Conservation (phyloP, 2,797 vertebrate species). For the Limosa lapponica region DNA sequence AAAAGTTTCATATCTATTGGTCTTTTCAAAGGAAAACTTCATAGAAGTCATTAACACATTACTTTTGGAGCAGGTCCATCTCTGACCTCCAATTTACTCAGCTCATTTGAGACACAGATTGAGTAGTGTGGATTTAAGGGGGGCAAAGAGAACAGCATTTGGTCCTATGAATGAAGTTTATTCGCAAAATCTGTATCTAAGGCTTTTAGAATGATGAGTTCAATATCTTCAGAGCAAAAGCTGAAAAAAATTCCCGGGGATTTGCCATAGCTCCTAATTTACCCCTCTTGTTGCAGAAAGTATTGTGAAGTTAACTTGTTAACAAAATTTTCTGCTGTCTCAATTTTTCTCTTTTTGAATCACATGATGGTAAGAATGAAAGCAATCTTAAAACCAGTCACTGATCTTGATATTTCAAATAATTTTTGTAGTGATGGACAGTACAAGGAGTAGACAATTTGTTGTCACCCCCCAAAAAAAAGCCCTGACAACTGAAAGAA, state of each 20-base stretch:
- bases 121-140: neutral
- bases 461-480: neutral
- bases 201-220: neutral
- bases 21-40: neutral
- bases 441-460: neutral
- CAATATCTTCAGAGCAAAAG: neutral
- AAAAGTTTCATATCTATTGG: neutral
- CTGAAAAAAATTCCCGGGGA: neutral
- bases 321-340: neutral
- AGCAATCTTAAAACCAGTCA: slow-evolving; percentile 16
- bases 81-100: neutral
- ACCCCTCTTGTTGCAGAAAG: neutral
- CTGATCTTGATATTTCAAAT: slow-evolving; percentile 15
- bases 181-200: neutral
- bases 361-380: slow-evolving; percentile 18
- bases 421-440: slow-evolving; percentile 10
- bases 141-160: neutral
- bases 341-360: slow-evolving; percentile 41
- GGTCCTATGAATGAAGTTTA: neutral
- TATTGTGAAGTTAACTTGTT: neutral
- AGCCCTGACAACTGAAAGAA: slow-evolving; percentile 15
- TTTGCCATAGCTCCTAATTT: neutral
- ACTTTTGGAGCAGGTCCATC: neutral
- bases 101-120: neutral
- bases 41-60: neutral